Evolutionary conservation across 2,797 vertebrate species (phyloP).

Genomic region (Odontamblyopus rebecca): DNA sequence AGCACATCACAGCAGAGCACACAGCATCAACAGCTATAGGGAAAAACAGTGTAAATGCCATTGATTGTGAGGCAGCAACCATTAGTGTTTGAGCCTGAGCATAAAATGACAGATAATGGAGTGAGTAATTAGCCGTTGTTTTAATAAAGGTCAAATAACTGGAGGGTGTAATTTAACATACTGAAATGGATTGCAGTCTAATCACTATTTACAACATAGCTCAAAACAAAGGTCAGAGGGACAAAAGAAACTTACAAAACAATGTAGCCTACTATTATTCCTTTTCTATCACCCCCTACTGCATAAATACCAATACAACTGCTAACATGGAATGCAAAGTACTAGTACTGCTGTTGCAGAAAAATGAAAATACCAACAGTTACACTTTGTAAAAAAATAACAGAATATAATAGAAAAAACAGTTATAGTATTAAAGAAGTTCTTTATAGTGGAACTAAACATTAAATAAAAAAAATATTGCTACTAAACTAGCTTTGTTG

Average conservation of each 20-base stretch:
- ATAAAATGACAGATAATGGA: slow-evolving; percentile 23
- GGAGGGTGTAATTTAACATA: background rate
- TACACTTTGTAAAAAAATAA: no score
- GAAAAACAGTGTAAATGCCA: slow-evolving; percentile 24
- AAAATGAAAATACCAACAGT: no score
- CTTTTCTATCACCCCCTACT: no score
- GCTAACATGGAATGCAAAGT: no score
- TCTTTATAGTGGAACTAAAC: no score
- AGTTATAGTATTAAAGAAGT: no score
- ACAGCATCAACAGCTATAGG: slow-evolving; percentile 30
- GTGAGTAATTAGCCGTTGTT: slow-evolving; percentile 2
- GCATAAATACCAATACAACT: no score
- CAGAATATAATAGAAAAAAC: no score
- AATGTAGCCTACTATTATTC: background rate
- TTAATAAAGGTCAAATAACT: slow-evolving; percentile 3
- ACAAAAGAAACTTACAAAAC: background rate
- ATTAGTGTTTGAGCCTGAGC: slow-evolving; percentile 8
- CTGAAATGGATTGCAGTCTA: background rate
- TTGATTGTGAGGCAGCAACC: slow-evolving; percentile 21
- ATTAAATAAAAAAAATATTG: no score
- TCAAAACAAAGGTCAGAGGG: background rate
- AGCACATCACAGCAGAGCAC: slow-evolving; percentile 10
- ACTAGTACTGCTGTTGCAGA: no score
- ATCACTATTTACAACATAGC: background rate
- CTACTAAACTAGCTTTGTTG: no score